These are phyloP conservation scores for Momotus momota DNA, from an alignment of 2,797 vertebrate species.

Conservation along the genomic window DNA sequence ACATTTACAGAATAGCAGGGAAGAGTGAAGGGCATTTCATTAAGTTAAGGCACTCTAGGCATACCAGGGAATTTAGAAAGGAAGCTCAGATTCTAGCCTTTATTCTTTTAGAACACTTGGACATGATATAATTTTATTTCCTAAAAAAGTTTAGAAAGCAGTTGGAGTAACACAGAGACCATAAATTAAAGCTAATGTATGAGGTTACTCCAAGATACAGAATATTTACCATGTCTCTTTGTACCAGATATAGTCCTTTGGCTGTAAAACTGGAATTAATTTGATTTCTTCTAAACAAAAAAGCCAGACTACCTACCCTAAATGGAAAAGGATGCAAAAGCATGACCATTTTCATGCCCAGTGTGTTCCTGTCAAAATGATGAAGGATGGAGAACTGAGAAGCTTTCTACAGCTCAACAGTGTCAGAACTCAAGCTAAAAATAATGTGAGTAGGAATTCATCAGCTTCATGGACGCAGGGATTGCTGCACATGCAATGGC, in stretches of 20 bases:
- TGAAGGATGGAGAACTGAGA: not conserved
- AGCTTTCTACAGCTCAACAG: not conserved
- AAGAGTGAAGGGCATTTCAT: not conserved
- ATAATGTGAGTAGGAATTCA: not conserved
- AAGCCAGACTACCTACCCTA: not conserved
- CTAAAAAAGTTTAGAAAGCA: not conserved
- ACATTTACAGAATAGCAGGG: not conserved
- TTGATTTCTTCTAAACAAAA: not conserved
- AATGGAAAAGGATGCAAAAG: slow-evolving; percentile 21
- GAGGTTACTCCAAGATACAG: not conserved
- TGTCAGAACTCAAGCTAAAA: slow-evolving; percentile 46
- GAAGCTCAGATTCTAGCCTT: not conserved
- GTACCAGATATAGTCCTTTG: not conserved
- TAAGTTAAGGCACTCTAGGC: not conserved
- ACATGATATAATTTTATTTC: not conserved
- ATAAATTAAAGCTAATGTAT: not conserved
- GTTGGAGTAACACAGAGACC: not conserved
- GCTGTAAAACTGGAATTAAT: not conserved
- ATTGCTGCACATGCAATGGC: not conserved
- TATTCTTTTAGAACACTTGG: not conserved
- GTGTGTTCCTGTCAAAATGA: not conserved
- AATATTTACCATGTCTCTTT: not conserved
- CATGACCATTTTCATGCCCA: not conserved
- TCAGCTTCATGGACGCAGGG: not conserved
- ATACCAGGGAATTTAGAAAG: not conserved